A percentile compares a stretch with the other conserved stretches of the same genome.
Evolutionary conservation across 2,797 vertebrate genomes (phyloP).

Genomic region (Typhlichthys eigenmanni): DNA sequence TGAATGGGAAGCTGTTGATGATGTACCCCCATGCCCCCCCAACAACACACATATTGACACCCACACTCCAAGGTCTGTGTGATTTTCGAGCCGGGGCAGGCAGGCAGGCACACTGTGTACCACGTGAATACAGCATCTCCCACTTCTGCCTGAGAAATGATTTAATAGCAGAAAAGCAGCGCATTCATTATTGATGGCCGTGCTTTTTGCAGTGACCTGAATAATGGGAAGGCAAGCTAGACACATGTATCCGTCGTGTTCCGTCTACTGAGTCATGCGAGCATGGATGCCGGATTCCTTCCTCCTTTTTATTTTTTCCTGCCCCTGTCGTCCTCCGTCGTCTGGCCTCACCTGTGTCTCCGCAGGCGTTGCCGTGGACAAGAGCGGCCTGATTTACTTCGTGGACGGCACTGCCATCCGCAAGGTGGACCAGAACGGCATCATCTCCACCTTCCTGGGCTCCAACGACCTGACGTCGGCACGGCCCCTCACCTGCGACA

Average conservation of each 20-base stretch:
- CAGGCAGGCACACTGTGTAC: conserved; percentile 55
- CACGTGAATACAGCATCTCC: conserved; percentile 75
- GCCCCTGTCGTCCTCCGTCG: neutral
- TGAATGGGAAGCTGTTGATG: conserved; percentile 62
- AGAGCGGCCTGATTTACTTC: conserved; percentile 96
- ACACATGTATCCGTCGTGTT: conserved; percentile 79
- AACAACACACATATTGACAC: conserved; percentile 34
- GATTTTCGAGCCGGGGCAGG: conserved; percentile 32
- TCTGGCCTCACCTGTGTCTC: conserved; percentile 18
- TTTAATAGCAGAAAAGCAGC: conserved; percentile 78
- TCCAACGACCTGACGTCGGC: conserved; percentile 96
- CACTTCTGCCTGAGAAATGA: conserved; percentile 80
- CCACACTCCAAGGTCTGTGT: conserved; percentile 43
- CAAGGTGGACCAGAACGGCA: conserved; percentile 94
- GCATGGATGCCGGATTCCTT: conserved; percentile 57
- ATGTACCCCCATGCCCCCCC: conserved; percentile 19
- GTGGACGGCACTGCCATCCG: conserved; percentile 97
- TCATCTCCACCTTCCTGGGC: conserved; percentile 95
- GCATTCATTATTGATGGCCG: conserved; percentile 78
- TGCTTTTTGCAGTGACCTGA: conserved; percentile 85
- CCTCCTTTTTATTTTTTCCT: conserved; percentile 4
- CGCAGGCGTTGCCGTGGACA: conserved; percentile 92
- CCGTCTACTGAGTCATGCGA: conserved; percentile 71
- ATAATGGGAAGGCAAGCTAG: conserved; percentile 81
- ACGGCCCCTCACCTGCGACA: conserved; percentile 92